Evolutionary conservation across 2,888 invertebrate species (phyloP), one percentile per base, ranked within the genome.

Genomic region (Empis livida): DNA sequence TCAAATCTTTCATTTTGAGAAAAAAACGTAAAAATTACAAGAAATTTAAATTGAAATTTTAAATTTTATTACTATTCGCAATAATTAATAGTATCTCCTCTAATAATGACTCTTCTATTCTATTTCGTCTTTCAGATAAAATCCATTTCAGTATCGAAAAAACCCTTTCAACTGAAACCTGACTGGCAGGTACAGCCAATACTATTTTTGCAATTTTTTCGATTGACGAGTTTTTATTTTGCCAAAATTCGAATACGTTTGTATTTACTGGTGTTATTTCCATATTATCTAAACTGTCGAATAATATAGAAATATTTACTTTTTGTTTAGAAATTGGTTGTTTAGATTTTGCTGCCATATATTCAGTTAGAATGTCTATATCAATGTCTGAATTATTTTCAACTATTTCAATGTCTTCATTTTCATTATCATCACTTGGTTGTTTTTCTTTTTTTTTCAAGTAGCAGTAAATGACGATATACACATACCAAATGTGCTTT

Each of bases 191-290:
- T 27, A 27, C 23, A 27, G 23, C 23, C 23, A 27, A 27, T 27
- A 27, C 5, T 8, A 27, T 32, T 32, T 32, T 32, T n/a, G 32
- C 32, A 32, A 41, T n/a, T 30, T 35, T 15, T 16, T 20, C 10
- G 8, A 45, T 40, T 40, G 20, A 45, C 13, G 4, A 13, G 32
- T 40, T 42, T 31, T 42, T 42, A 31, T 30, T 42, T 27, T 14
- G 30, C 31, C 42, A 42, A 42, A 42, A 42, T 42, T 42, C 31
- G 17, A 42, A 42, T 31, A 42, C 31, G 27, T 42, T 30, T 30
- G 31, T 42, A 16, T 42, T 42, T n/a, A 13, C n/a, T 13, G 42
- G 42, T 14, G 17, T 14, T 30, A 42, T 42, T n/a, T 23, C 23
- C 23, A 42, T 42, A 5, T 42, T 42, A 42, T 42, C 42, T 30